phyloP scores from a whole-genome alignment of 2,888 invertebrate species.

The Ectemnius lituratus region DNA sequence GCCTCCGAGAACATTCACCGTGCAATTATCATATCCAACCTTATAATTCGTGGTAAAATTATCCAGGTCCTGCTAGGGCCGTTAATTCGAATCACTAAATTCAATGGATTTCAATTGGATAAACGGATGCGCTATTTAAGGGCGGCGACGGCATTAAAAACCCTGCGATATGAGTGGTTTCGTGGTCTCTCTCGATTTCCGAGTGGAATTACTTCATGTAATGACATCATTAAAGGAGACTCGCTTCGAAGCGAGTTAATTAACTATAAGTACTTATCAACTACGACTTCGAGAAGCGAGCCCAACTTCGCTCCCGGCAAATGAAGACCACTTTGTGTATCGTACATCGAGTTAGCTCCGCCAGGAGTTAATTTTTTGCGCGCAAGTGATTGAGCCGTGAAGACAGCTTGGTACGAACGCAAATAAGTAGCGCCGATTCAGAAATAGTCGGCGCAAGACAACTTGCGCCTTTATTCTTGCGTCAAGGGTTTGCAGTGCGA shows the following conservation, averaged over 20 bases:
- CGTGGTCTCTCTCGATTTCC: too few relatives aligned
- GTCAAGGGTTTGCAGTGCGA: constrained; percentile 19
- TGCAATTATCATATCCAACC: constrained; percentile 26
- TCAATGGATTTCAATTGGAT: constrained; percentile 25
- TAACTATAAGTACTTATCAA: too few relatives aligned
- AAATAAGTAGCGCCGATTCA: constrained; percentile 23
- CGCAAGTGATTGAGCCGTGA: background rate
- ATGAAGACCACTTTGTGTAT: too few relatives aligned
- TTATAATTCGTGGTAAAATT: constrained; percentile 14
- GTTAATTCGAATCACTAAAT: constrained; percentile 19
- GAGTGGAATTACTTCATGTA: too few relatives aligned
- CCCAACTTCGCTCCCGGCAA: too few relatives aligned
- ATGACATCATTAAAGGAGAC: too few relatives aligned
- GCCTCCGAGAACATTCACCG: background rate
- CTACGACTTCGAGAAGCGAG: too few relatives aligned
- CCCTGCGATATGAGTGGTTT: too few relatives aligned
- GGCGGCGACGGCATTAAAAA: background rate
- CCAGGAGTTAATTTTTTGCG: background rate
- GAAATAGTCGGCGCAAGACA: constrained; percentile 36
- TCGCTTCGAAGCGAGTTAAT: too few relatives aligned
- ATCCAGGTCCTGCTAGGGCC: background rate
- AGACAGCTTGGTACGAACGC: background rate
- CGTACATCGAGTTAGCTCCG: too few relatives aligned
- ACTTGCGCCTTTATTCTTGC: constrained; percentile 21
- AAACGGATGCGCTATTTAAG: background rate